Conservation (phyloP, 2,113 vertebrate species). For the Recurvirostra avosetta region DNA sequence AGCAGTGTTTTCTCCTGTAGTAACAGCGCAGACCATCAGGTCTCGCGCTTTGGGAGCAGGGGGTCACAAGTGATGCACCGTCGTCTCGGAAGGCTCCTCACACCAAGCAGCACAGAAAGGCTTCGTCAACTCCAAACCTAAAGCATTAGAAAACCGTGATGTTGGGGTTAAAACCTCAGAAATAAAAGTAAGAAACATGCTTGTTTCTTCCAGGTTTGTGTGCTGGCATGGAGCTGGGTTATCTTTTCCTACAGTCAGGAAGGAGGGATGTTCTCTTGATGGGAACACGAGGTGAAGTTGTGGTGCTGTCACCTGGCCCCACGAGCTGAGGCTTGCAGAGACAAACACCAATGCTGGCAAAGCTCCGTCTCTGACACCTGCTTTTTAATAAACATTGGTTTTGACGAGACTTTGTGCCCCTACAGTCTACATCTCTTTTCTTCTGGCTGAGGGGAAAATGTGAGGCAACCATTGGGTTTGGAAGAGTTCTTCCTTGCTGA, state of each 20-base stretch:
- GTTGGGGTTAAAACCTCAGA: not conserved
- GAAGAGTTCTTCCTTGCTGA: not conserved
- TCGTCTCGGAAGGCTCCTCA: not conserved
- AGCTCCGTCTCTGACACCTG: not conserved
- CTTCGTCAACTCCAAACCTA: not conserved
- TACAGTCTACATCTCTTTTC: no score
- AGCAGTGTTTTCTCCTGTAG: not conserved
- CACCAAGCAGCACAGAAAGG: no score
- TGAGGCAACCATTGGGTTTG: not conserved
- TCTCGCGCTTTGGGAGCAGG: not conserved
- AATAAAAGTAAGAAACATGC: not conserved
- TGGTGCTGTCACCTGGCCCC: not conserved
- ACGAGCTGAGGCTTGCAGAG: not conserved
- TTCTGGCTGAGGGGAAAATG: no score
- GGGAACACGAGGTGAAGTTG: not conserved
- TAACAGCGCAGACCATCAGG: not conserved
- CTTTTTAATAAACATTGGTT: not conserved
- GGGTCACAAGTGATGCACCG: not conserved
- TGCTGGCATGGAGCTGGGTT: not conserved
- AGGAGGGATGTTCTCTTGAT: not conserved
- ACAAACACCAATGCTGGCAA: accelerated
- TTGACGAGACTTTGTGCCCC: not conserved
- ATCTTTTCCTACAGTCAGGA: not conserved
- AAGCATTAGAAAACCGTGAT: not conserved
- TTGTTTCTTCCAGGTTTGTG: not conserved